phyloP scores from a whole-genome alignment of 2,888 invertebrate genomes.

The Cinara cedri region DNA sequence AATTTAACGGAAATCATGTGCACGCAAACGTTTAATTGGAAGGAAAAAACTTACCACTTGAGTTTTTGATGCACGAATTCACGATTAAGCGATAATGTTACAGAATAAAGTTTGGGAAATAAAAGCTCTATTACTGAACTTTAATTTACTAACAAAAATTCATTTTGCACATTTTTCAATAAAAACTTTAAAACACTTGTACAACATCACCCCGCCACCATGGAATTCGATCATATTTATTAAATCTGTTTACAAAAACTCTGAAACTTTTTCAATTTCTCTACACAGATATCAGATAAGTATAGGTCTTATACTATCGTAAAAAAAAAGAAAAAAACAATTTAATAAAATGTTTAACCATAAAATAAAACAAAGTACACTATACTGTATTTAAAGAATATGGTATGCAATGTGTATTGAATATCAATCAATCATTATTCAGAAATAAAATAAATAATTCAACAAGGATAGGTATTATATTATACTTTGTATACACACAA shows the following conservation, averaged over 20 bases:
- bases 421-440: no score
- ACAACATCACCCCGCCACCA: not conserved
- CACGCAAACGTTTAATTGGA: not conserved
- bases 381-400: no score
- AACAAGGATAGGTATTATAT: no score
- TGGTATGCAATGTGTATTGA: no score
- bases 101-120: not conserved
- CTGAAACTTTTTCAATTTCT: not conserved
- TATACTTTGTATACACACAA: no score
- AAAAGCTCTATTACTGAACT: not conserved
- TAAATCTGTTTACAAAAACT: slow-evolving; percentile 20
- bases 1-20: not conserved
- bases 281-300: not conserved
- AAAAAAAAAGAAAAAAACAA: no score
- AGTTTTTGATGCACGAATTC: not conserved
- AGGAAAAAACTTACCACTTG: not conserved
- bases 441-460: no score
- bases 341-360: no score
- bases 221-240: not conserved
- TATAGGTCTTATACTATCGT: no score
- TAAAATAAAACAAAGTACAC: no score
- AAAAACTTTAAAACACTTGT: slow-evolving; percentile 21
- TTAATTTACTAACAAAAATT: slow-evolving; percentile 23
- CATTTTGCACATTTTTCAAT: slow-evolving; percentile 20
- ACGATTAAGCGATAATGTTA: not conserved